These are phyloP conservation scores for Peromyscus californicus DNA, from an alignment of 2,113 vertebrate genomes.

Conservation along the genomic window DNA sequence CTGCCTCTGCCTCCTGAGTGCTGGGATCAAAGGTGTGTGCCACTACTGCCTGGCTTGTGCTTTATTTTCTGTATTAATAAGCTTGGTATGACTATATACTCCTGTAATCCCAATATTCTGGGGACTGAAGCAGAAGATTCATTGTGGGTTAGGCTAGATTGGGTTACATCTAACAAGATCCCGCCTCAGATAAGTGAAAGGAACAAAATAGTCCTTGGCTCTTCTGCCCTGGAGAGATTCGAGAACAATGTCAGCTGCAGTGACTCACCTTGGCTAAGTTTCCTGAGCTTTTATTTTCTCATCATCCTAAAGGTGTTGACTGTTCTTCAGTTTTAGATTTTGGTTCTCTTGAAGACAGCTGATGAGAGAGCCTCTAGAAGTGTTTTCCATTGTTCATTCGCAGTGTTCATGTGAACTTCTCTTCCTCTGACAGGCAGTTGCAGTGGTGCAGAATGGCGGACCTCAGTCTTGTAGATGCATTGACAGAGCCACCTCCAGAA, in stretches of 20 bases:
- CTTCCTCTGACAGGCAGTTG: constrained; percentile 46
- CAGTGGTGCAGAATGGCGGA: constrained; percentile 88
- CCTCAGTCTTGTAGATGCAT: constrained; percentile 95
- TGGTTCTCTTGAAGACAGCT: background rate
- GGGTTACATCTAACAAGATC: background rate
- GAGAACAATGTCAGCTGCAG: background rate
- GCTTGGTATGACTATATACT: background rate
- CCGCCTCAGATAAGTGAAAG: background rate
- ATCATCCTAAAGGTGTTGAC: background rate
- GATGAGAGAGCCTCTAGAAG: accelerated
- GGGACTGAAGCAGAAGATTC: background rate
- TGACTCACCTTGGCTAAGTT: background rate
- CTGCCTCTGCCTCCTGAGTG: background rate
- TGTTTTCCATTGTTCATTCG: background rate
- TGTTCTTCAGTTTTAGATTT: background rate
- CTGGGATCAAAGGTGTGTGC: background rate
- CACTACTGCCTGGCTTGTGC: background rate
- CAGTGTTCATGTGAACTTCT: background rate
- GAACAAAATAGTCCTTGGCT: background rate
- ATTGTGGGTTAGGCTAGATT: background rate
- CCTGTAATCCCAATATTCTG: too few species aligned
- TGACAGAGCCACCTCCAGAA: constrained; percentile 90
- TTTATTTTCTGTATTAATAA: constrained; percentile 49
- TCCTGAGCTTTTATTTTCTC: constrained; percentile 4
- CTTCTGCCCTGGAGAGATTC: background rate